Conservation (phyloP, 1,140 invertebrate species). For the Bombyx mori region ASM3026992v2 NC_085126.1:2369501-2370000, state of each 20-base stretch:
- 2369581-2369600: conserved; percentile 59
- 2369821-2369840: too few species aligned
- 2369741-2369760: conserved; percentile 60
- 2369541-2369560: conserved; percentile 58
- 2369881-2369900: too few species aligned
- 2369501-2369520: conserved; percentile 59
- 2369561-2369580: conserved; percentile 47
- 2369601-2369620: conserved; percentile 60
- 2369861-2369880: background rate
- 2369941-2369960: conserved; percentile 8
- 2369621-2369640: conserved; percentile 65
- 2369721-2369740: conserved; percentile 61
- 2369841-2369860: conserved; percentile 11
- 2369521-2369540: conserved; percentile 44
- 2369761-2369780: conserved; percentile 59
- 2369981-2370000: too few species aligned
- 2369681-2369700: conserved; percentile 60
- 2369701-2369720: conserved; percentile 63
- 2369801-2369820: too few species aligned
- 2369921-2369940: conserved; percentile 33
- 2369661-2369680: conserved; percentile 49
- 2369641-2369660: conserved; percentile 71
- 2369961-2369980: conserved; percentile 6
- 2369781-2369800: conserved; percentile 34
- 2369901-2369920: conserved; percentile 8